phyloP scores from a whole-genome alignment of 2,113 vertebrate species.

The Chauna torquata region DNA sequence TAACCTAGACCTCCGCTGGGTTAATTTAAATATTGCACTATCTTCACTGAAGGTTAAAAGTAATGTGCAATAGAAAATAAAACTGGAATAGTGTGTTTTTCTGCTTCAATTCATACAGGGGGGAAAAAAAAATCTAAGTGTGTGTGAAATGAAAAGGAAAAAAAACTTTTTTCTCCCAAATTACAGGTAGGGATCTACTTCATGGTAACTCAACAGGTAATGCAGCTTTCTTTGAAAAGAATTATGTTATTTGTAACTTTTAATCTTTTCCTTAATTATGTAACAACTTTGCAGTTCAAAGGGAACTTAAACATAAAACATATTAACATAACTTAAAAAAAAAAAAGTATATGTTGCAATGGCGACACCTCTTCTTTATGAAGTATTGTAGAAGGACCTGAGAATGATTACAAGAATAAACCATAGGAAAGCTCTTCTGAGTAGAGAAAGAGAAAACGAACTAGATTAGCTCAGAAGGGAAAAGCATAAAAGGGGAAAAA shows the following conservation, averaged over 20 bases:
- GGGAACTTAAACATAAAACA: neutral
- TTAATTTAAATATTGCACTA: neutral
- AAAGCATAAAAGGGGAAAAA: neutral
- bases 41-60: neutral
- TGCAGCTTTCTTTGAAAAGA: neutral
- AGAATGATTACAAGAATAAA: neutral
- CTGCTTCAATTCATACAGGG: neutral
- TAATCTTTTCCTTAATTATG: neutral
- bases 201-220: neutral
- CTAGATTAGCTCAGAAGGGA: neutral
- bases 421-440: neutral
- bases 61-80: neutral
- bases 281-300: neutral
- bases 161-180: neutral
- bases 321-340: neutral
- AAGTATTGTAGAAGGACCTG: neutral
- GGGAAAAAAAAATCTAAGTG: neutral
- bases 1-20: neutral
- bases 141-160: neutral
- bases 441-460: neutral
- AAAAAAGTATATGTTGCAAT: neutral
- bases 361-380: neutral
- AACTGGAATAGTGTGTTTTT: neutral
- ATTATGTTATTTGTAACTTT: neutral
- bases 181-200: neutral